Evolutionary conservation across 2,113 vertebrate species (phyloP).

Genomic region (Larimichthys polyactis): DNA sequence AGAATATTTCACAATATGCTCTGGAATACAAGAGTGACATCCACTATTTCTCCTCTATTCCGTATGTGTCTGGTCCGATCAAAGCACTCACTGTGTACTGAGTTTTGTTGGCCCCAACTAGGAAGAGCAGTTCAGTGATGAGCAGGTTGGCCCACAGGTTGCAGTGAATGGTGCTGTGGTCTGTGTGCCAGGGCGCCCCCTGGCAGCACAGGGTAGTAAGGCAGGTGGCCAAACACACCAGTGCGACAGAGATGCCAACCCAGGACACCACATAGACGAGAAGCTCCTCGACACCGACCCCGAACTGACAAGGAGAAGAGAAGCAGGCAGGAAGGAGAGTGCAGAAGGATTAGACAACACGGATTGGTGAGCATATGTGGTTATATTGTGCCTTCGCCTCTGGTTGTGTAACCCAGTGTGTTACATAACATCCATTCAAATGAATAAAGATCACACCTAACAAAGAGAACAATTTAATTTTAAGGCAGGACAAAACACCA

Average conservation of each 20-base stretch:
- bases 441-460: constrained; percentile 36
- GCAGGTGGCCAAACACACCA: constrained; percentile 93
- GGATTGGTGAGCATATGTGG: background rate
- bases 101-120: constrained; percentile 93
- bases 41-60: background rate
- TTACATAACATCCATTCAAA: constrained; percentile 49
- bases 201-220: constrained; percentile 95
- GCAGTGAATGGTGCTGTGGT: constrained; percentile 94
- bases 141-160: constrained; percentile 88
- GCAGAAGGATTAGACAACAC: background rate
- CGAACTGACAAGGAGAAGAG: constrained; percentile 80
- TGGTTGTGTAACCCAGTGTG: constrained; percentile 18
- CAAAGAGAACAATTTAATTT: constrained; percentile 47
- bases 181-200: constrained; percentile 90
- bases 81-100: constrained; percentile 87
- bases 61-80: background rate
- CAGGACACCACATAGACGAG: constrained; percentile 93
- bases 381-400: background rate
- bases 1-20: background rate
- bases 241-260: constrained; percentile 93
- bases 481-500: constrained; percentile 38
- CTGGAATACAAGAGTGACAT: background rate
- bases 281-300: constrained; percentile 88
- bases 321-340: background rate
- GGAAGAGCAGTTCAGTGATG: constrained; percentile 91